Percentiles rank a stretch among this genome's conserved stretches.
Evolutionary conservation across 2,797 vertebrate genomes (phyloP).

Genomic region (Lepidocolaptes lacrymiger): DNA sequence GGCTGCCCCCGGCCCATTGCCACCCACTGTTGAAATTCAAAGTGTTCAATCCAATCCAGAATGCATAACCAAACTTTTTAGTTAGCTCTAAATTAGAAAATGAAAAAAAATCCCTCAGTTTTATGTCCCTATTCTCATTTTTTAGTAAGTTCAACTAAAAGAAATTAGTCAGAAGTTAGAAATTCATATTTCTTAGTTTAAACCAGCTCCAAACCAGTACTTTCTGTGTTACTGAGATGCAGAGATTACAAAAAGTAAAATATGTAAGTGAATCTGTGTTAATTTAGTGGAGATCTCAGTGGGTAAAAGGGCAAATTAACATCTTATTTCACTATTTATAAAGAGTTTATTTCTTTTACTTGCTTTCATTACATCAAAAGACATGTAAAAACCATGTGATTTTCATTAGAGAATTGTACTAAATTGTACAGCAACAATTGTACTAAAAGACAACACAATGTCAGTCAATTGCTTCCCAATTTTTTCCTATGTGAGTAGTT

Average conservation of each 20-base stretch:
- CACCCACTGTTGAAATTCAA: conserved; percentile 87
- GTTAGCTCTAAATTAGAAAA: conserved; percentile 78
- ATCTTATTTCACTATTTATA: background rate
- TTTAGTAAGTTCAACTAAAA: background rate
- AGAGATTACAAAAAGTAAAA: background rate
- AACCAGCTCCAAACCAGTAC: background rate
- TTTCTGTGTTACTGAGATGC: background rate
- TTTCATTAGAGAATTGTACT: background rate
- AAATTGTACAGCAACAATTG: background rate
- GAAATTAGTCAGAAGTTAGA: background rate
- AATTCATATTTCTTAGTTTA: background rate
- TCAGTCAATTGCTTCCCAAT: background rate
- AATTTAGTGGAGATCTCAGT: background rate
- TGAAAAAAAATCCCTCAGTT: background rate
- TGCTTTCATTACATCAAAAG: background rate
- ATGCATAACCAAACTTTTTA: conserved; percentile 64
- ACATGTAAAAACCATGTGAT: rapidly evolving
- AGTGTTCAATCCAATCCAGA: conserved; percentile 92
- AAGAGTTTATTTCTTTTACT: background rate
- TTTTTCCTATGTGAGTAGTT: background rate
- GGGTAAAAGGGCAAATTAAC: background rate
- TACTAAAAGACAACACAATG: background rate
- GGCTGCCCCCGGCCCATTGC: conserved; percentile 88
- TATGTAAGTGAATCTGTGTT: background rate
- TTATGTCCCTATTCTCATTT: background rate